A percentile compares a stretch with the other conserved stretches of the same genome.
Conservation (phyloP, 37 sponge, comb jelly and placozoan genomes). For the Halisarca cf. caerulea region DNA sequence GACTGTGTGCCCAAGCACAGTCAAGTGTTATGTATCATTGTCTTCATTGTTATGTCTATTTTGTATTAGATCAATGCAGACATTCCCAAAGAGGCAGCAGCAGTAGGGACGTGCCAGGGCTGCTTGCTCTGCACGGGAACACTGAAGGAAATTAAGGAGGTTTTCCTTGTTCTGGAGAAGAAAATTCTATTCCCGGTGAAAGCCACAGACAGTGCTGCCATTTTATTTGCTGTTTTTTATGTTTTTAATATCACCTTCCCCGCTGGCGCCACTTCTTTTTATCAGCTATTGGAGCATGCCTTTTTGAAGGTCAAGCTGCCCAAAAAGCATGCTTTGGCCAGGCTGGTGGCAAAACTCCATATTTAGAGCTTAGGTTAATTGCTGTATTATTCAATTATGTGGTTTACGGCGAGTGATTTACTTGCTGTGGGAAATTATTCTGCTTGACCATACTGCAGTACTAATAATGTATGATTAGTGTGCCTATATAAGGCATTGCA, state of each 20-base stretch:
- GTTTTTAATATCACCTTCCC: constrained; percentile 4
- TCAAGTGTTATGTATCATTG: neutral
- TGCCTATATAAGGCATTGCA: too few relatives aligned
- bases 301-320: too few relatives aligned
- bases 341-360: too few relatives aligned
- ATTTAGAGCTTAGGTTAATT: too few relatives aligned
- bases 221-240: neutral
- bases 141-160: neutral
- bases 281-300: neutral
- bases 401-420: too few relatives aligned
- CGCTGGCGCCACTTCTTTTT: neutral
- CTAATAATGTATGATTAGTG: too few relatives aligned
- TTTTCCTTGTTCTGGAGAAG: constrained; percentile 2
- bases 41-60: neutral
- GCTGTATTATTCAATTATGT: too few relatives aligned
- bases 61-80: constrained; percentile 2
- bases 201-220: neutral
- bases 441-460: too few relatives aligned
- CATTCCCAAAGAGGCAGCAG: neutral
- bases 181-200: neutral
- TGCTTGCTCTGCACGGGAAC: neutral
- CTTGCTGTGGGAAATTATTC: too few relatives aligned
- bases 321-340: too few relatives aligned
- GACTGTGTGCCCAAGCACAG: too few relatives aligned
- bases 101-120: neutral